A percentile compares a stretch with the other conserved stretches of the same genome.
These are phyloP conservation scores for Ochotona princeps DNA, from an alignment of 2,113 vertebrate species.

Conservation along the genomic window DNA sequence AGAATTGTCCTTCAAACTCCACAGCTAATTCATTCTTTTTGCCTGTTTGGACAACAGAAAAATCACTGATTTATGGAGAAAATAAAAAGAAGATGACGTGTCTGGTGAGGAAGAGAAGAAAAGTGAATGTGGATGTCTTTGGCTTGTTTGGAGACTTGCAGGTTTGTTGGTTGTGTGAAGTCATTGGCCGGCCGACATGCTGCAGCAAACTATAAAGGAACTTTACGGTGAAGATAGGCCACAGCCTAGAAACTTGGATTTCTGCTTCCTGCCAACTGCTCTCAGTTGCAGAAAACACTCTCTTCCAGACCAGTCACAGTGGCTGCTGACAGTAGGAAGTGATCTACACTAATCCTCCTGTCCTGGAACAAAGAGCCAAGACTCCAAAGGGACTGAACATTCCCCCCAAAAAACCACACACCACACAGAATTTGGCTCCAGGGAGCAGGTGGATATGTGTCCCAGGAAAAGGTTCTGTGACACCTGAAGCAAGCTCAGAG, in stretches of 20 bases:
- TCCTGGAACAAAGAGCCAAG: neutral
- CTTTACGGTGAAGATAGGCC: neutral
- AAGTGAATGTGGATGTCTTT: neutral
- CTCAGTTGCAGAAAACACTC: conserved; percentile 15
- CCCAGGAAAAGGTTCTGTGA: neutral
- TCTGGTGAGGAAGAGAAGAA: neutral
- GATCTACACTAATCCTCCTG: conserved; percentile 20
- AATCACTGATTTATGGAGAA: conserved; percentile 43
- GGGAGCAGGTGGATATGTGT: neutral
- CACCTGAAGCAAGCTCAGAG: conserved; percentile 50
- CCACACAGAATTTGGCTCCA: conserved; percentile 36
- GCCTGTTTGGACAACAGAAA: conserved; percentile 36
- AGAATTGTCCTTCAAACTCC: conserved; percentile 19
- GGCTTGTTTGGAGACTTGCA: neutral
- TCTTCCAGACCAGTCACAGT: neutral
- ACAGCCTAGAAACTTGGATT: neutral
- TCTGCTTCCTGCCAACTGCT: neutral
- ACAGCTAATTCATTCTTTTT: conserved; percentile 56
- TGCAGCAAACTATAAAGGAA: neutral
- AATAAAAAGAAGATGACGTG: neutral
- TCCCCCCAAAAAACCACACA: conserved; percentile 59
- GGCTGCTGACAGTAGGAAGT: neutral
- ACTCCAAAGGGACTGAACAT: neutral
- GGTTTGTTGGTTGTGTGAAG: conserved; percentile 25
- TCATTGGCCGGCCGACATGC: neutral